phyloP scores from a whole-genome alignment of 2,113 vertebrate genomes.

The Mellivora capensis region DNA sequence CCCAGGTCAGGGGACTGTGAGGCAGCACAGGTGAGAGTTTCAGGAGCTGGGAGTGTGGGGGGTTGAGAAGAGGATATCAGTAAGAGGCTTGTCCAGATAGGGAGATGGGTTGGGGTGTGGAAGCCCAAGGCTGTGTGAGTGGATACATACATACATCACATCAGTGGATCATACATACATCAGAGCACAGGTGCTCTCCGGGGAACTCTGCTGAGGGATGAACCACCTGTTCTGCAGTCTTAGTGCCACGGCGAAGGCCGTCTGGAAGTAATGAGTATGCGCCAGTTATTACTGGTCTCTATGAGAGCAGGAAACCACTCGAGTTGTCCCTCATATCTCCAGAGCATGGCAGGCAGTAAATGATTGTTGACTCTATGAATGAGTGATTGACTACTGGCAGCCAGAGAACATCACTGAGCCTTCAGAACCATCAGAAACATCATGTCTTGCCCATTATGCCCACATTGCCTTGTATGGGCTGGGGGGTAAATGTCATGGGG shows the following conservation, averaged over 20 bases:
- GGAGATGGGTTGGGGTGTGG: background rate
- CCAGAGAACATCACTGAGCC: background rate
- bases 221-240: background rate
- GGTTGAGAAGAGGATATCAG: background rate
- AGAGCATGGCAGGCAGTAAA: background rate
- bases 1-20: background rate
- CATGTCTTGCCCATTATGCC: too few relatives aligned
- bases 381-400: background rate
- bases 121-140: background rate
- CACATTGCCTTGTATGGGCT: background rate
- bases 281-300: background rate
- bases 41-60: background rate
- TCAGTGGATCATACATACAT: too few relatives aligned
- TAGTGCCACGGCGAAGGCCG: background rate
- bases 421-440: background rate
- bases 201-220: background rate
- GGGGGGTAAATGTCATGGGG: background rate
- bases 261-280: background rate
- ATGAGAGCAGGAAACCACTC: background rate
- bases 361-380: background rate
- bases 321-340: background rate
- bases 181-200: background rate
- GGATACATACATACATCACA: too few relatives aligned
- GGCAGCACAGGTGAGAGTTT: background rate
- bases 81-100: background rate